Evolutionary conservation across 2,888 invertebrate genomes (phyloP).

Genomic region (Furcula furcula): DNA sequence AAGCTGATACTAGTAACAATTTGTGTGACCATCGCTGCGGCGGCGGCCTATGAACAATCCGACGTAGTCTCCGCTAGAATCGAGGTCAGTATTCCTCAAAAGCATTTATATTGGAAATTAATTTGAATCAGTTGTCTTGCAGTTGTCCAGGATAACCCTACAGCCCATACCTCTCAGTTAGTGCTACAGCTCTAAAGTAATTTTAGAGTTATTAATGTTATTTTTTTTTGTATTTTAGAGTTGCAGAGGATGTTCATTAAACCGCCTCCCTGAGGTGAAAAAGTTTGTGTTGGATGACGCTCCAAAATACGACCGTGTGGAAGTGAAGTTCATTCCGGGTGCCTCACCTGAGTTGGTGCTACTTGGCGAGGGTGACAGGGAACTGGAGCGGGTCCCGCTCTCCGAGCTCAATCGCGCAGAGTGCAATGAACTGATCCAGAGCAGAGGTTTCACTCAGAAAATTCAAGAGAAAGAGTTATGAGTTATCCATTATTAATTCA

Average conservation of each 20-base stretch:
- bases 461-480: conserved; percentile 52
- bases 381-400: conserved; percentile 84
- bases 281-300: conserved; percentile 85
- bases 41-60: conserved; percentile 45
- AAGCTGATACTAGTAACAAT: conserved; percentile 32
- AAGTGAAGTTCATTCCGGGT: conserved; percentile 85
- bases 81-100: conserved; percentile 47
- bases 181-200: not conserved
- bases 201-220: not conserved
- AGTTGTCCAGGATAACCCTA: too few relatives aligned
- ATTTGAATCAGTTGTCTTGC: too few relatives aligned
- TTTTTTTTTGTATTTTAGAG: conserved; percentile 73
- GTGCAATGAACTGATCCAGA: conserved; percentile 84
- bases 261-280: conserved; percentile 85
- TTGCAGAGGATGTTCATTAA: conserved; percentile 86
- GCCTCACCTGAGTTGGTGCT: conserved; percentile 84
- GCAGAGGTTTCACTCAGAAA: conserved; percentile 82
- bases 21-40: conserved; percentile 33
- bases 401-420: conserved; percentile 81
- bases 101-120: too few relatives aligned
- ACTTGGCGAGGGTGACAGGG: conserved; percentile 78
- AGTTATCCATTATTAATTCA: conserved; percentile 6
- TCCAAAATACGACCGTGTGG: conserved; percentile 82
- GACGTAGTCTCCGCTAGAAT: conserved; percentile 69
- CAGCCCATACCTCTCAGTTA: too few relatives aligned